Base-by-base conservation (phyloP, 2,797 vertebrate species). In the Xenopus petersii region DNA sequence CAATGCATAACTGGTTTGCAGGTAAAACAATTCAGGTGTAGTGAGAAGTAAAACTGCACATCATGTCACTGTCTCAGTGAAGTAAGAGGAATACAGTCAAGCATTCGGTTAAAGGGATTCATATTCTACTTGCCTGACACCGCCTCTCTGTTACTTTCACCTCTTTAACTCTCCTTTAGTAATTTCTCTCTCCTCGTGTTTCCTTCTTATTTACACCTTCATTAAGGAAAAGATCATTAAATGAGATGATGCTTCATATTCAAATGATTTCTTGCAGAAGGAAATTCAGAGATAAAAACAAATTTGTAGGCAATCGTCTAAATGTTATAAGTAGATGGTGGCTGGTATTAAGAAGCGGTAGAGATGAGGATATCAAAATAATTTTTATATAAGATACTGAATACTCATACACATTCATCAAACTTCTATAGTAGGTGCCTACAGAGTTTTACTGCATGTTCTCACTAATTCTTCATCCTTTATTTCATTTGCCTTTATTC, bases 91-190 rank as follows among this genome's bases (percentile, higher is more conserved):
- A 73, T n/a, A 36, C 65, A 73, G 70, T 70, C 75, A 78, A 59
- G 51, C 65, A 73, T 73, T 78, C 60, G 6, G 69, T 77, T 78
- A 78, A 73, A 73, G 11, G 48, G 24, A 77, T 77, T 77, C 72
- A 72, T 77, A 72, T 67, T 62, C 58, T 58, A 42, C 59, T 77
- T 59, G 66, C 67, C 59, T 69, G 65, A 73, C 70, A 78, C 58
- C 36, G 68, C 68, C 11, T 47, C 24, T 71, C 59, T 69, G 21
- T 21, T 49, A 49, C 48, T 49, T 49, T 13, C 2, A 11, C 48
- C 10, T 49, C 10, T 9, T 49, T 11, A 3, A 13, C 10, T 2
- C 48, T 49, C 48, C 2, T 13, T 49, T 36, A 36, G 4, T 47
- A 21, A 21, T 70, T 46, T 46, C 60, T 59, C 21, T 61, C 33